Base-by-base conservation (phyloP, 2,797 vertebrate species). In the Picus viridis region DNA sequence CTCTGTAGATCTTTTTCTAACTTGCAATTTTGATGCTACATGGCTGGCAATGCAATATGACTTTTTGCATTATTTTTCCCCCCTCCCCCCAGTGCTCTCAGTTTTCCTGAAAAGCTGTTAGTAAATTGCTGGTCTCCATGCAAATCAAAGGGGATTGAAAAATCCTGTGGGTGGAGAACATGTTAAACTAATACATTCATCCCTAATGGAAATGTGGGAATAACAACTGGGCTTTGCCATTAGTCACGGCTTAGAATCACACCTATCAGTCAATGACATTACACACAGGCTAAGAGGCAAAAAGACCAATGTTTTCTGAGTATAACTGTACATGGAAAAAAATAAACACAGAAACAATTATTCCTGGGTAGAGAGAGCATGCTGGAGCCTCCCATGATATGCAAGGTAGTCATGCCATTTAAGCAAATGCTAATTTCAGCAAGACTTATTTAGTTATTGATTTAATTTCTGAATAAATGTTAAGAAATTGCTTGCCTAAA, bases 81-180 rank as follows among this genome's bases (percentile, higher is more conserved):
- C 88, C 49, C 41, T 78, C 41, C 41, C 41, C 41, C 16, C 53
- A 71, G 49, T 65, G 36, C 10, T 91, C 19, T 85, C 11, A 19
- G 68, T 91, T 63, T 95, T 93, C 85, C 76, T 94, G 86, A 94
- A 95, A 91, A 92, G 41, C 56, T 96, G 59, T 47, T 71, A 92
- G 71, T 45, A 91, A 84, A 78, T 74, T 9, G 8, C 45, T 32
- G 68, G 61, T 32, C 29, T 84, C 36, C 84, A 45, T 64, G 53
- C 59, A 81, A 94, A 78, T 89, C 49, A 26, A 75, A 89, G 83
- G 36, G 68, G 49, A 86, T 13, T 77, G 72, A 94, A 79, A 89
- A 92, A 70, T 57, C 80, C 22, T 87, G 77, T 88, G 88, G 26
- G 61, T 29, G 34, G 43, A 82, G 29, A 61, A 59, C 22, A 32